Evolutionary conservation across 1,140 invertebrate genomes (phyloP), one percentile per base, ranked within the genome.

Genomic region (Bombus confusus): DNA sequence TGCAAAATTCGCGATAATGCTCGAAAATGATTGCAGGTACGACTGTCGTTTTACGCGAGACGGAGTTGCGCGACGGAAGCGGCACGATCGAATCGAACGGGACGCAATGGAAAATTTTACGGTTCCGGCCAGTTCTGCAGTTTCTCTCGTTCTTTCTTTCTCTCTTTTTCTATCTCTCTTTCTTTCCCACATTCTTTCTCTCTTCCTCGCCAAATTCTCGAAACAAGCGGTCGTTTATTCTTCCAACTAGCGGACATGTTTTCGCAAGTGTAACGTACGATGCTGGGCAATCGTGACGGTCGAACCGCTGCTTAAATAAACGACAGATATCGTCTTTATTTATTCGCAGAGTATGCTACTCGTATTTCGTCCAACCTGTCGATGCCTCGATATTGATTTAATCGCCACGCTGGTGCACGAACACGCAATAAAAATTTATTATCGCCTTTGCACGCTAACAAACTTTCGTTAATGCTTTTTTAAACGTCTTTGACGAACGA

Each of bases 1-100:
- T 4, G 31, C 25, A 47, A 71, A 34, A 80, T 85, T 43, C 52
- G 57, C 57, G 59, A 81, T 41, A 74, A 43, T 57, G 59, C n/a
- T n/a, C 39, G 47, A 52, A 39, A 73, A 73, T 12, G 6, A 41
- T 73, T 1, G 3, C 37, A 39, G 8, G 62, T n/a, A 66, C 28
- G 28, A n/a, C 31, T 15, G 18, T 74, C 25, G 3, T 10, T 37
- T 69, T 37, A 22, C 34, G 31, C 2, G 31, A 37, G 18, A 68
- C 66, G 34, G 5, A 22, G 15, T 22, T 25, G 15, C 15, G 66
- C 4, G 15, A 68, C 18, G 6, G 66, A 34, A 69, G 25, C 68
- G 9, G 9, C 1, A 37, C 9, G 22, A 68, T 31, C 15, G 18
- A 22, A 47, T 6, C 47, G 47, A 47, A 15, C 12, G 5, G 69